Evolutionary conservation across 2,888 invertebrate genomes (phyloP), one percentile per base, ranked within the genome.

Genomic region (Cosmopolites sordidus): DNA sequence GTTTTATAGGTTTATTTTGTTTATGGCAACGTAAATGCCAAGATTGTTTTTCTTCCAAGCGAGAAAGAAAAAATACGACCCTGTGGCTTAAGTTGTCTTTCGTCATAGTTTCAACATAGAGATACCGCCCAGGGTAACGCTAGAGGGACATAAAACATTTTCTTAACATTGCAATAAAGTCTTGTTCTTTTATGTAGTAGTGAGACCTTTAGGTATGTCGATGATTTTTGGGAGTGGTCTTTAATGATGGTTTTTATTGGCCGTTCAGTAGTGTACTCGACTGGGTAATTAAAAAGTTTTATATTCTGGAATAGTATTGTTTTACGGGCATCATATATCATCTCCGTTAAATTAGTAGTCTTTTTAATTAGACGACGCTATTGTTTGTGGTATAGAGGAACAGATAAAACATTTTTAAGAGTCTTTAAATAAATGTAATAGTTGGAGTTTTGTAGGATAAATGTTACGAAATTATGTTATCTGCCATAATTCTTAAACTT

Each of bases 101-200:
- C 33, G 11, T 33, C 33, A 33, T 33, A 33, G 33, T 33, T 33
- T 33, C 33, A 22, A 11, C 33, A 4, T 4, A 6, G 33, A 4
- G 33, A n/a, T n/a, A 33, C n/a, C 4, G 33, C n/a, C n/a, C n/a
- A n/a, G 33, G 33, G 33, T 11, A 33, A 12, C n/a, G n/a, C 33
- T 11, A 8, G n/a, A 3, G 33, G 33, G 8, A 38, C 65, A 62
- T 62, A 60, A 62, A 66, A 65, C 68, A 66, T 64, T 70, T 68
- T 67, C 65, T 62, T 64, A 66, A 69, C 69, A 68, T 66, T 67
- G 68, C 67, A 70, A 69, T 71, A 70, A 70, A 70, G 64, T 64
- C 64, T 63, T 64, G 56, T 16, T 51, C 61, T 68, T 71, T 70
- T 71, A 70, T 69, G 68, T 63, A 69, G 66, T 65, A 66, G 66